Percentiles rank a stretch among this genome's conserved stretches.
Evolutionary conservation across 2,113 vertebrate genomes (phyloP).

Genomic region (Grallaria varia): DNA sequence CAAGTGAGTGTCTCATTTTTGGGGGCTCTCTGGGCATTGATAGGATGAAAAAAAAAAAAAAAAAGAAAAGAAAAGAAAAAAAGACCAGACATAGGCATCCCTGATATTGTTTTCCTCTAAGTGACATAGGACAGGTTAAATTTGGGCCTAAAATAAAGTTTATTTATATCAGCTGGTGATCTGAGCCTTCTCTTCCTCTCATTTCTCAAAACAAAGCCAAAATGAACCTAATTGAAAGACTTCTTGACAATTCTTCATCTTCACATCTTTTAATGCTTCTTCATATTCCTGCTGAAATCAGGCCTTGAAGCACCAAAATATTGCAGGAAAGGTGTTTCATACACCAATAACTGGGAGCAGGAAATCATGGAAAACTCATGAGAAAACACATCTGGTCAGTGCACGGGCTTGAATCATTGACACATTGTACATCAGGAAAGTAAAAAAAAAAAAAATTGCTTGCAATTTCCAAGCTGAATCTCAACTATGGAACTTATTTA

Average conservation of each 20-base stretch:
- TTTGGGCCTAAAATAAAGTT: not conserved
- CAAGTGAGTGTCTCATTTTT: not conserved
- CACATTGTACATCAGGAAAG: not conserved
- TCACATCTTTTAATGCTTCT: not conserved
- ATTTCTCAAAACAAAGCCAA: not conserved
- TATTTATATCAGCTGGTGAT: not conserved
- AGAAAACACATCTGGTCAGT: not conserved
- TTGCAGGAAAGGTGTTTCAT: not conserved
- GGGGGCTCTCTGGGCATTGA: not conserved
- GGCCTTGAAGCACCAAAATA: not conserved
- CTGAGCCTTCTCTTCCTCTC: not conserved
- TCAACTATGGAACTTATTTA: not conserved
- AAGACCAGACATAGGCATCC: not conserved
- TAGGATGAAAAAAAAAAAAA: not conserved
- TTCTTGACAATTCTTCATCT: not conserved
- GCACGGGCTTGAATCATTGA: not conserved
- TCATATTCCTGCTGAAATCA: not conserved
- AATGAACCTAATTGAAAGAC: not conserved
- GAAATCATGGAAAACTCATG: not conserved
- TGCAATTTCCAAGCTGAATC: not conserved
- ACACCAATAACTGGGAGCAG: not conserved
- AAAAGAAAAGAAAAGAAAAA: not conserved
- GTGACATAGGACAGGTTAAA: not conserved
- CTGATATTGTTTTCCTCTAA: not conserved
- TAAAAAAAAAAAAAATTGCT: not conserved